Conservation (phyloP, 2,113 vertebrate genomes). For the Albula glossodonta region DNA sequence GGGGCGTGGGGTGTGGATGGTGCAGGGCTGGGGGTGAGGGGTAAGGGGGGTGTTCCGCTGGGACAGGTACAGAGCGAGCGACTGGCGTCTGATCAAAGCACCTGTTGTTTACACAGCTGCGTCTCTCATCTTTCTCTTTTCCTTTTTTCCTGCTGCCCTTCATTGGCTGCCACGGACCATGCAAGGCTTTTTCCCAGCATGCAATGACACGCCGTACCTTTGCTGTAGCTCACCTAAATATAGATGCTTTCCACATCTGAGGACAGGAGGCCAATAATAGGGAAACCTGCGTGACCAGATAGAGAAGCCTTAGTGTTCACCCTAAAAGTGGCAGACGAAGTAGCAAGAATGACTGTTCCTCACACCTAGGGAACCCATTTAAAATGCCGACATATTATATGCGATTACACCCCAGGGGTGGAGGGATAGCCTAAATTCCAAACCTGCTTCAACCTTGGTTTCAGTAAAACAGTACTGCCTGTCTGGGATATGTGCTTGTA, state of each 20-base stretch:
- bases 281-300: background rate
- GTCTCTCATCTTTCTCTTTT: background rate
- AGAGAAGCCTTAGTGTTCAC: background rate
- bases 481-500: no score
- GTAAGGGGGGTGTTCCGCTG: background rate
- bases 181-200: background rate
- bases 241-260: background rate
- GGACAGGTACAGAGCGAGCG: slow-evolving; percentile 5
- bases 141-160: background rate
- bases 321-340: background rate
- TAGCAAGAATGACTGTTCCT: background rate
- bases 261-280: background rate
- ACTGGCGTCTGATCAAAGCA: background rate
- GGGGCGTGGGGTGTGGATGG: background rate
- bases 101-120: slow-evolving; percentile 1
- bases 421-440: no score
- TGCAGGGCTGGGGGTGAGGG: background rate
- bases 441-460: no score
- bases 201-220: background rate
- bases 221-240: background rate
- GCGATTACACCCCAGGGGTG: no score
- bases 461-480: no score
- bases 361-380: no score
- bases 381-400: no score
- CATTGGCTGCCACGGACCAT: background rate